Evolutionary conservation across 2,113 vertebrate species (phyloP).

Genomic region (Baryphthengus martii): DNA sequence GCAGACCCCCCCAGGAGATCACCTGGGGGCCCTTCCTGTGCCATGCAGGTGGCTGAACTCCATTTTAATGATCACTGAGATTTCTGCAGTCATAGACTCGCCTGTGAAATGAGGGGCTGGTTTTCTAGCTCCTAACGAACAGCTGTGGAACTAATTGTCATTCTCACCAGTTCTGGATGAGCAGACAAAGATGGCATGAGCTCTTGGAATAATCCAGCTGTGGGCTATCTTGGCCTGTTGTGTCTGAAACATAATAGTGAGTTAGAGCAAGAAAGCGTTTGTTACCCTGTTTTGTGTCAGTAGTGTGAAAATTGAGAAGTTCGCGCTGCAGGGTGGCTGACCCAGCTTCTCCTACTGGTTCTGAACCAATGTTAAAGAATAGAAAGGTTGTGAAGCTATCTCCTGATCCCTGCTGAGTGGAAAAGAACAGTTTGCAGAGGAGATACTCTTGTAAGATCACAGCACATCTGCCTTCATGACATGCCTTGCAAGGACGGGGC

Average conservation of each 20-base stretch:
- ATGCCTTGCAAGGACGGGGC: not conserved
- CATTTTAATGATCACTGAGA: not conserved
- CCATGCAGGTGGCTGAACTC: not conserved
- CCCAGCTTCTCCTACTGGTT: not conserved
- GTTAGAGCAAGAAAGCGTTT: not conserved
- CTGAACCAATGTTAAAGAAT: not conserved
- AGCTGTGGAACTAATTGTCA: not conserved
- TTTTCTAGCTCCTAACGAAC: not conserved
- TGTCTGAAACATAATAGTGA: not conserved
- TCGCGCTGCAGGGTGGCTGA: not conserved
- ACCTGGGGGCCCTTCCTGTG: not conserved
- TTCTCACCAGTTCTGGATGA: not conserved
- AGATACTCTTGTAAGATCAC: not conserved
- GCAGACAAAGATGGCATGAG: not conserved
- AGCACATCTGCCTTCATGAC: not conserved
- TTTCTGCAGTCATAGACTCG: not conserved
- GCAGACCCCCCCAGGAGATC: not conserved
- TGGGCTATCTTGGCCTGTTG: not conserved
- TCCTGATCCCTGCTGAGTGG: slow-evolving; percentile 22
- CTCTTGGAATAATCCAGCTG: not conserved
- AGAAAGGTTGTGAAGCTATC: not conserved
- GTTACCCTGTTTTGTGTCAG: not conserved
- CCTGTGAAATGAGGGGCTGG: not conserved
- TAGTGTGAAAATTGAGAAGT: not conserved
- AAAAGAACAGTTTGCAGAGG: not conserved